A percentile compares a stretch with the other conserved stretches of the same genome.
Conservation (phyloP, 1,140 invertebrate species). For the Fopius arisanus region DNA sequence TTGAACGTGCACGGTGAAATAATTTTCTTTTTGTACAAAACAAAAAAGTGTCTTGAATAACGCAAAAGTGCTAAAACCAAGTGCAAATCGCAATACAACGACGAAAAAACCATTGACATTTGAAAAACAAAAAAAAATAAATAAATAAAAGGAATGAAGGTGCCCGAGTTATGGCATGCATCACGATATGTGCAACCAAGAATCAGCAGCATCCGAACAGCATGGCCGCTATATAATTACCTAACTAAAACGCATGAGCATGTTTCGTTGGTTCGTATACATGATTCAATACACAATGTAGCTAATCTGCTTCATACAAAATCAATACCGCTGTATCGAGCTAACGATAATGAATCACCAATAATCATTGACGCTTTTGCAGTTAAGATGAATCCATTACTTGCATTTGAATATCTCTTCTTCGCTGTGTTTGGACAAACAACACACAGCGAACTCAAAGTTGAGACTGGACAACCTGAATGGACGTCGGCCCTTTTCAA, state of each 20-base stretch:
- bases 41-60: background rate
- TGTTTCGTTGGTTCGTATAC: constrained; percentile 52
- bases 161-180: constrained; percentile 14
- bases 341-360: constrained; percentile 31
- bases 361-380: constrained; percentile 50
- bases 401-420: constrained; percentile 96
- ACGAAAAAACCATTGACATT: background rate
- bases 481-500: constrained; percentile 86
- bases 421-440: constrained; percentile 98
- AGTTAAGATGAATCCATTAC: constrained; percentile 86
- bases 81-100: background rate
- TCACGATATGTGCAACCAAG: constrained; percentile 8
- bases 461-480: constrained; percentile 69
- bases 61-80: background rate
- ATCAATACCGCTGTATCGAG: constrained; percentile 17
- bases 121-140: background rate
- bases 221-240: constrained; percentile 47
- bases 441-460: constrained; percentile 84
- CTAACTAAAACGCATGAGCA: constrained; percentile 56
- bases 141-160: background rate
- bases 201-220: constrained; percentile 39
- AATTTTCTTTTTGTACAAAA: background rate
- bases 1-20: constrained; percentile 3
- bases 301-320: constrained; percentile 53
- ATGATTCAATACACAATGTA: constrained; percentile 37